Percentiles rank a stretch among this genome's conserved stretches.
Conservation (phyloP, 2,113 vertebrate genomes). For the Cynopterus brachyotis region DNA sequence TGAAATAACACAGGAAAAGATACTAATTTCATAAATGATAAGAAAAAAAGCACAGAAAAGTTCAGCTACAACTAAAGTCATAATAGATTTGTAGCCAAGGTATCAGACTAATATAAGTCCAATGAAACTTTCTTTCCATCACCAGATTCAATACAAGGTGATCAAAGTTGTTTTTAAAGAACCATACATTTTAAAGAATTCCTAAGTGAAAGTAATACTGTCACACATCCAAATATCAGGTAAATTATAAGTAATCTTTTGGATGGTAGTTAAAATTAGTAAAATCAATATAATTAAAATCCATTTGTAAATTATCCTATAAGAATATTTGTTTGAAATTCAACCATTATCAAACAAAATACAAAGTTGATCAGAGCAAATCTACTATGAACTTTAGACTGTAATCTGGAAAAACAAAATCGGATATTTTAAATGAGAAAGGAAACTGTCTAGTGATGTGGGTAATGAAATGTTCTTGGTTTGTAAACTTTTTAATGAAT, state of each 20-base stretch:
- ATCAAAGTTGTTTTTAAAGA: background rate
- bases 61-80: background rate
- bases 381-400: background rate
- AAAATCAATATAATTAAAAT: background rate
- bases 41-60: background rate
- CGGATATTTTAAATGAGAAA: background rate
- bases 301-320: background rate
- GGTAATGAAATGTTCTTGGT: background rate
- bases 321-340: constrained; percentile 1
- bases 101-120: background rate
- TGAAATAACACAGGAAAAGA: background rate
- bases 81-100: background rate
- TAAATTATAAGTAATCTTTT: background rate
- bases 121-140: background rate
- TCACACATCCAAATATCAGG: background rate
- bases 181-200: background rate
- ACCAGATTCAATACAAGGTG: background rate
- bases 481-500: background rate
- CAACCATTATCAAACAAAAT: background rate
- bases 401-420: background rate
- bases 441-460: background rate
- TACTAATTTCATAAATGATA: background rate
- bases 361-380: background rate
- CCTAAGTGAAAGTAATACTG: background rate
- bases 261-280: background rate